phyloP scores from a whole-genome alignment of 2,888 invertebrate genomes.

The Eupithecia pulchellata region DNA sequence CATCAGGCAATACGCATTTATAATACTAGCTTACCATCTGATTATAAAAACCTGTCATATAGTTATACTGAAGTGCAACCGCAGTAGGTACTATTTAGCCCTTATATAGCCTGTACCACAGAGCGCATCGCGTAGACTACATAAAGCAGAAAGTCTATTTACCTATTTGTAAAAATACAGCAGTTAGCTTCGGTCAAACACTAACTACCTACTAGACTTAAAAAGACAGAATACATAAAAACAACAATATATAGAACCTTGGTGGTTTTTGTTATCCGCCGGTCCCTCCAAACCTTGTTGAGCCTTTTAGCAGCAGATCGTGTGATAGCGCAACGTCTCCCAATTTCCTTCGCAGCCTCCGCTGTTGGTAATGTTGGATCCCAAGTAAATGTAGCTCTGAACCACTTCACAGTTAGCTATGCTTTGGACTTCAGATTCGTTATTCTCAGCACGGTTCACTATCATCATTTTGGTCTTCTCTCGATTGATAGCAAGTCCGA shows the following conservation, averaged over 20 bases:
- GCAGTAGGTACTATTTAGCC: too few species aligned
- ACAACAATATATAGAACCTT: neutral
- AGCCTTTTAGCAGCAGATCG: neutral
- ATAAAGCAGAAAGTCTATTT: too few species aligned
- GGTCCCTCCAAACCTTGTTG: constrained; percentile 5
- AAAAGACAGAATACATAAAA: too few species aligned
- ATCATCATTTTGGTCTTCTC: constrained; percentile 14
- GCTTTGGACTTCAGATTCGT: neutral
- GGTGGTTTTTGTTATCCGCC: neutral
- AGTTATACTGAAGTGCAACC: too few species aligned
- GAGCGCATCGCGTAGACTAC: too few species aligned
- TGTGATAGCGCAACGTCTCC: constrained; percentile 7
- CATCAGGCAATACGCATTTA: too few species aligned
- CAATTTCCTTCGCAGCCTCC: constrained; percentile 12
- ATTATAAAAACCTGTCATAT: too few species aligned
- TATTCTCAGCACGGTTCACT: constrained; percentile 5
- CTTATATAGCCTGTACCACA: too few species aligned
- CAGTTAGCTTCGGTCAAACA: too few species aligned
- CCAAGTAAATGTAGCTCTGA: constrained; percentile 11
- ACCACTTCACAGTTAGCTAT: constrained; percentile 5
- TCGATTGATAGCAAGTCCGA: constrained; percentile 12
- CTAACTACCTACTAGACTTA: too few species aligned
- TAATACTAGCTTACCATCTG: too few species aligned
- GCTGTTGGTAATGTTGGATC: neutral
- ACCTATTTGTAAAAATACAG: too few species aligned